A percentile compares a stretch with the other conserved stretches of the same genome.
Conservation (phyloP, 2,113 vertebrate species). For the Alethe diademata region DNA sequence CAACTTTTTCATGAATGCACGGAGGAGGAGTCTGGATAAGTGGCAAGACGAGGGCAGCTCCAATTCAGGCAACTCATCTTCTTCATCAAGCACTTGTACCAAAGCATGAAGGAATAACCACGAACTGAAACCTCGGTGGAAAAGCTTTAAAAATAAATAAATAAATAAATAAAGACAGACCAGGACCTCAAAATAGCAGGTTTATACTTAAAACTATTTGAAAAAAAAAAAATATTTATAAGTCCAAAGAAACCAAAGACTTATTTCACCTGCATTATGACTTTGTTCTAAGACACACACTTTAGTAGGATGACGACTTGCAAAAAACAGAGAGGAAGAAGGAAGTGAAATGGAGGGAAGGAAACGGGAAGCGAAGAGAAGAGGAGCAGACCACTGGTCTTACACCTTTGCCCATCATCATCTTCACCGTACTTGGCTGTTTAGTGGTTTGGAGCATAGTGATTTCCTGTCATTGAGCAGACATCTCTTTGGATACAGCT, state of each 20-base stretch:
- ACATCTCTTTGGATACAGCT: conserved; percentile 78
- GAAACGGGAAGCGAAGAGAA: conserved; percentile 72
- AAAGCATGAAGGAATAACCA: conserved; percentile 94
- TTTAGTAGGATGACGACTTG: conserved; percentile 83
- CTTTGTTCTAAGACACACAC: conserved; percentile 87
- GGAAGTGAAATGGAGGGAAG: conserved; percentile 57
- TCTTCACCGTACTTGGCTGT: conserved; percentile 79
- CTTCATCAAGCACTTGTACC: conserved; percentile 94
- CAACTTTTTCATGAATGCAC: conserved; percentile 99
- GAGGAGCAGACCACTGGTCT: conserved; percentile 78
- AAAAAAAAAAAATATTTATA: conserved; percentile 95
- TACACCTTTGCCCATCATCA: conserved; percentile 78
- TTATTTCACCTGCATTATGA: conserved; percentile 90
- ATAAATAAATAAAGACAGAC: conserved; percentile 75
- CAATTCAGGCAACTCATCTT: conserved; percentile 85
- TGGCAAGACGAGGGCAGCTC: conserved; percentile 96
- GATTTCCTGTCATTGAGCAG: conserved; percentile 76
- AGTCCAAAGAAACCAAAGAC: conserved; percentile 99
- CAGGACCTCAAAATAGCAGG: conserved; percentile 89
- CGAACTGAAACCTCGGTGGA: conserved; percentile 82
- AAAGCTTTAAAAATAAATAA: conserved; percentile 81
- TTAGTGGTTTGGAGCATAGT: conserved; percentile 73
- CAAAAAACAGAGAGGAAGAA: conserved; percentile 75
- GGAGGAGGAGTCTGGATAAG: conserved; percentile 96
- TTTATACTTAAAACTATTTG: conserved; percentile 97